Conservation (phyloP, 2,797 vertebrate genomes). For the Enteromius thamalakanensis region DNA sequence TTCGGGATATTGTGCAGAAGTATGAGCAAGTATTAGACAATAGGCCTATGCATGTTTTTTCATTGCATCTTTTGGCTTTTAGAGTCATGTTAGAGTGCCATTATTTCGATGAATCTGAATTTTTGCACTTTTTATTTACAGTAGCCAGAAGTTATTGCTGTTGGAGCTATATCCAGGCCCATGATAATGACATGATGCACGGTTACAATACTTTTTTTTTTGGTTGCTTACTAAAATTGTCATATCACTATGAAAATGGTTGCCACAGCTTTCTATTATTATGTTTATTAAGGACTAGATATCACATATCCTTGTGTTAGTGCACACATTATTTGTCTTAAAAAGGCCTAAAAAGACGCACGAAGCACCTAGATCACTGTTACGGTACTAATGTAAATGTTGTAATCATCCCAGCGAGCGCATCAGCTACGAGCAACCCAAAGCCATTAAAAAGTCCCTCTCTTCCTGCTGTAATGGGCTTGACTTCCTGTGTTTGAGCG, state of each 20-base stretch:
- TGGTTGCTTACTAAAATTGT: not conserved
- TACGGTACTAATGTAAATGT: not conserved
- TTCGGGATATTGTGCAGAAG: not conserved
- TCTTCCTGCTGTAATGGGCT: constrained; percentile 1
- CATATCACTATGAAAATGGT: not conserved
- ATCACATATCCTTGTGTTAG: not conserved
- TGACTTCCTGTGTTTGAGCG: constrained; percentile 13
- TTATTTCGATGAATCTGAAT: not conserved
- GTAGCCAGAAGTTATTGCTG: not conserved
- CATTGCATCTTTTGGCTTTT: not conserved
- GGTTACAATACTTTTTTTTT: not conserved
- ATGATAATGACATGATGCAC: not conserved
- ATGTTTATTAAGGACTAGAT: not conserved
- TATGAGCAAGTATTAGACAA: not conserved
- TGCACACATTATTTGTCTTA: not conserved
- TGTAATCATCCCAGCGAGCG: not conserved
- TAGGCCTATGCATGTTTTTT: not conserved
- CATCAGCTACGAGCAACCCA: not conserved
- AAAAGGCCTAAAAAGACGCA: not conserved
- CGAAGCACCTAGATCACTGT: not conserved
- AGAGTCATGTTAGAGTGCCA: not conserved
- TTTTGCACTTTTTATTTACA: not conserved
- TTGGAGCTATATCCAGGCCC: not conserved
- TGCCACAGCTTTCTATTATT: not conserved
- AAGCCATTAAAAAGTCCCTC: constrained; percentile 5